Conservation (phyloP, 92 coral and sea anemone genomes). For the Epizoanthus ramosus region DNA sequence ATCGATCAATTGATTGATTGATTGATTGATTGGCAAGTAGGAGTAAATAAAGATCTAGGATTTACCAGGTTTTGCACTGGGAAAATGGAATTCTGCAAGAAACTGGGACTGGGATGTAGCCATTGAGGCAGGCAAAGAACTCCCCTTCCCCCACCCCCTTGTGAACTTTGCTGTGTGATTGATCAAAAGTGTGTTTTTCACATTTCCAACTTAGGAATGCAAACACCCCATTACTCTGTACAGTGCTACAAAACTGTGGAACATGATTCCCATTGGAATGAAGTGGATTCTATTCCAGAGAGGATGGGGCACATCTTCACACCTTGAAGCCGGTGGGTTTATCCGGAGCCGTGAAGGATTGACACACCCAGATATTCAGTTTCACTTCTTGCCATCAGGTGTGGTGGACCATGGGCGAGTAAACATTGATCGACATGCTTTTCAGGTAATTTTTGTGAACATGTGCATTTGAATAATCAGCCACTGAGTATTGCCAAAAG, state of each 20-base stretch:
- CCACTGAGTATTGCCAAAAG: no score
- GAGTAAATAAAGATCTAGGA: background rate
- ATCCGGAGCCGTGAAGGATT: slow-evolving; percentile 71
- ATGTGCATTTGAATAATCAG: background rate
- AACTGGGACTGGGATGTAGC: background rate
- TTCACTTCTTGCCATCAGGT: slow-evolving; percentile 82
- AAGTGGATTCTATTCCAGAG: slow-evolving; percentile 70
- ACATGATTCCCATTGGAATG: slow-evolving; percentile 77
- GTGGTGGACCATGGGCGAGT: slow-evolving; percentile 76
- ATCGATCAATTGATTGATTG: no score
- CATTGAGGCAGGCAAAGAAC: no score
- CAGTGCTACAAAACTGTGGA: slow-evolving; percentile 71
- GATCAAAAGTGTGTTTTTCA: background rate
- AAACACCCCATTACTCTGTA: slow-evolving; percentile 82
- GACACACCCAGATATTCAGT: slow-evolving; percentile 83
- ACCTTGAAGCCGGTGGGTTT: slow-evolving; percentile 92
- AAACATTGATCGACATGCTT: slow-evolving; percentile 69
- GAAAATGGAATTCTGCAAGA: background rate
- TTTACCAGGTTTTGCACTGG: no score
- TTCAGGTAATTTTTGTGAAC: slow-evolving; percentile 55
- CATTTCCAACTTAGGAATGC: slow-evolving; percentile 62
- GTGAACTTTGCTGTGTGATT: background rate
- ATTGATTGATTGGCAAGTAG: no score
- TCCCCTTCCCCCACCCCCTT: background rate
- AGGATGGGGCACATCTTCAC: slow-evolving; percentile 76